phyloP scores from a whole-genome alignment of 2,113 vertebrate genomes.

The Dromaius novaehollandiae region DNA sequence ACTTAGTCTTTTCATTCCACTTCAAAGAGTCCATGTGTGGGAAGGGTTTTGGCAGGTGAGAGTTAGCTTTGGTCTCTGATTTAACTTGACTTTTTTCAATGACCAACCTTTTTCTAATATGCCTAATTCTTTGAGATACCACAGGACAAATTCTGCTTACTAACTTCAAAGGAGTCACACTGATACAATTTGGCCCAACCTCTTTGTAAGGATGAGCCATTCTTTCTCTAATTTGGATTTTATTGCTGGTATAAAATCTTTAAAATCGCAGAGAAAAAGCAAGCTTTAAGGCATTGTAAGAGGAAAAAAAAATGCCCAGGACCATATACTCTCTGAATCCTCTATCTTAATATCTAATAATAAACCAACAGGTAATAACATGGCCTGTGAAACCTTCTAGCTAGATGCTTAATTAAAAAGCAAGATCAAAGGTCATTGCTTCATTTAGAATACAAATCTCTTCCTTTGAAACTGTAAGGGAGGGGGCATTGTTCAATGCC shows the following conservation, averaged over 20 bases:
- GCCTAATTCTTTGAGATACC: background rate
- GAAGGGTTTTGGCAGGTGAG: conserved; percentile 16
- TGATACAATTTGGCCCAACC: background rate
- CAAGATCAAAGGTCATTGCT: conserved; percentile 42
- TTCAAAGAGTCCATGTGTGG: conserved; percentile 35
- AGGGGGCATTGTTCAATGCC: background rate
- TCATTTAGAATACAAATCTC: conserved; percentile 43
- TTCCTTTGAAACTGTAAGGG: background rate
- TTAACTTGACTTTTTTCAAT: background rate
- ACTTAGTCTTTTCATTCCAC: conserved; percentile 11
- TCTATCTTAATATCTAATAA: conserved; percentile 48
- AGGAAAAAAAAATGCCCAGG: background rate
- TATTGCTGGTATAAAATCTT: conserved; percentile 16
- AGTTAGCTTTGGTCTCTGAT: background rate
- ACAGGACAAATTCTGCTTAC: background rate
- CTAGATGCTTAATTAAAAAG: conserved; percentile 56
- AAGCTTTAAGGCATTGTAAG: background rate
- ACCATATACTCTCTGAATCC: background rate
- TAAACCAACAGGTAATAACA: conserved; percentile 36
- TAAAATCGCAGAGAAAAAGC: background rate
- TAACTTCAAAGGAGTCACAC: background rate
- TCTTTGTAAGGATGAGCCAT: background rate
- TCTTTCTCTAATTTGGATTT: conserved; percentile 34
- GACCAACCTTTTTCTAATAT: background rate
- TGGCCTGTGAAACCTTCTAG: background rate